Evolutionary conservation across 1,140 invertebrate species (phyloP), one percentile per base, ranked within the genome.

Genomic region (Trypoxylus dichotomus): DNA sequence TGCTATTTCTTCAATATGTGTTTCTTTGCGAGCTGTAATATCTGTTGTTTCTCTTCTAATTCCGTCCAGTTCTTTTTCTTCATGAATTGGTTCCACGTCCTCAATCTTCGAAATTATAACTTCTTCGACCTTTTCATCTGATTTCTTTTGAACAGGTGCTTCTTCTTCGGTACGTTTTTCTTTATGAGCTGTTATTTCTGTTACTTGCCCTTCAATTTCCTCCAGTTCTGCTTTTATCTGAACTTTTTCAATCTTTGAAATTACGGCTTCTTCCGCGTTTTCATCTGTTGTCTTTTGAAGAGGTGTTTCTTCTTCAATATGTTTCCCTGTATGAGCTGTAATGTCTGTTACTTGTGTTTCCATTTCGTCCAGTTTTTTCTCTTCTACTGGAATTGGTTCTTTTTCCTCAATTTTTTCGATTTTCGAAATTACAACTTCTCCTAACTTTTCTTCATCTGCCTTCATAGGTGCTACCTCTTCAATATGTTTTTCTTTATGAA

Each of bases 91-190:
- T n/a, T n/a, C n/a, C n/a, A n/a, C n/a, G n/a, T n/a, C n/a, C n/a
- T 41, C 42, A 11, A n/a, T n/a, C n/a, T n/a, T n/a, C n/a, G n/a
- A n/a, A n/a, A n/a, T n/a, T n/a, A n/a, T n/a, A n/a, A 37, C 32
- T 1, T 8, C 10, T 37, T 37, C 32, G 10, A 37, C 5, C 32
- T 37, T 8, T 37, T 37, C 3, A 8, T 7, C 32, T 37, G 10
- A 5, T 75, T 19, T 43, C 0, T 58, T 25, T 32, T 19, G 6
- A 1, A 37, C 24, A 27, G n/a, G 43, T 24, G 10, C 43, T 10
- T 74, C 29, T 80, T 74, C 15, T 80, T 37, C n/a, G n/a, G n/a
- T n/a, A n/a, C n/a, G 19, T 47, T 29, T 42, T 71, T 60, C 58
- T 21, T 60, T 60, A 1, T 10, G 1, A 10, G 7, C 24, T 5